A percentile compares a stretch with the other conserved stretches of the same genome.
phyloP scores from a whole-genome alignment of 2,888 invertebrate species.

The Agrochola litura region DNA sequence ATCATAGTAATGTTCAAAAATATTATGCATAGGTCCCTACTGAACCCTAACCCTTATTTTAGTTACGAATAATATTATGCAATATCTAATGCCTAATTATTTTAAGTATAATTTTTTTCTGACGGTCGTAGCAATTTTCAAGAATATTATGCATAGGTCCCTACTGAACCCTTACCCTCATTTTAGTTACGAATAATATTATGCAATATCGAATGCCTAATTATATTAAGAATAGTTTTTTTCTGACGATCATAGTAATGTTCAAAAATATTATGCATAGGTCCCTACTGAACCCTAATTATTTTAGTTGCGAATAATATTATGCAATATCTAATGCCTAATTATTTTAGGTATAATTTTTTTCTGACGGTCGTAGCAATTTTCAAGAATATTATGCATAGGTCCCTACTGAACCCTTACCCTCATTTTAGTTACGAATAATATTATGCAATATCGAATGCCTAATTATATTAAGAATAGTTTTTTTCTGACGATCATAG shows the following conservation, averaged over 20 bases:
- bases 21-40: not conserved
- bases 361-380: not conserved
- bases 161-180: not conserved
- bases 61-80: conserved; percentile 8
- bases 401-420: not conserved
- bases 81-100: conserved; percentile 24
- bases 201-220: conserved; percentile 4
- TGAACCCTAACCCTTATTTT: conserved; percentile 7
- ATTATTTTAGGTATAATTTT: conserved; percentile 46
- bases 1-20: not conserved
- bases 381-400: not conserved
- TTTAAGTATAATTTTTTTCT: conserved; percentile 35
- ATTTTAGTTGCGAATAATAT: conserved; percentile 8
- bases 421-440: not conserved
- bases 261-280: not conserved
- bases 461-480: conserved; percentile 43
- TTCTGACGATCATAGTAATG: not conserved
- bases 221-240: conserved; percentile 45
- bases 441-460: conserved; percentile 10
- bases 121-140: too few species aligned
- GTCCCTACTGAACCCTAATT: conserved; percentile 1
- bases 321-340: not conserved
- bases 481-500: not conserved
- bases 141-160: not conserved
- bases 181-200: conserved; percentile 9